Base-by-base conservation (phyloP, 1,140 invertebrate species). In the Adoxophyes honmai region DNA sequence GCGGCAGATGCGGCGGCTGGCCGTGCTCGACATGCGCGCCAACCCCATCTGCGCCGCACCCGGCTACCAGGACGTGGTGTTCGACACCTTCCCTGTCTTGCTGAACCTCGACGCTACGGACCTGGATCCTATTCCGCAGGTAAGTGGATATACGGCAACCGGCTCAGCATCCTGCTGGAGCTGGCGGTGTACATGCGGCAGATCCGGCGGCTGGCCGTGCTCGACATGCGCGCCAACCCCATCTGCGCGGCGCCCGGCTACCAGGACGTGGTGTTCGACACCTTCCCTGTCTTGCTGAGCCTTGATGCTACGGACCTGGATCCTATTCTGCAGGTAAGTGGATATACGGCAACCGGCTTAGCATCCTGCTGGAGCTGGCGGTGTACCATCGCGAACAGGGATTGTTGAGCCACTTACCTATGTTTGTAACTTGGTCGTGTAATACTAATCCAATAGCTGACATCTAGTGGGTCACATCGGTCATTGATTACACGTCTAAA, bases 151-250 rank as follows among this genome's bases (percentile, higher is more conserved):
- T n/a, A n/a, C 5, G 86, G 87, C 57, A 88, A 88, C 52, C 51
- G 70, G 1, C 57, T 87, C 0, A 61, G 65, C 33, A 54, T 68
- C 10, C 54, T 86, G 4, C 59, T 86, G 9, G 84, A 88, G 35
- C 62, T 88, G 21, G 81, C 81, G 1, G 69, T 86, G 8, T 88
- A 81, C 60, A 75, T 86, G 75, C 70, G 66, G 0, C 77, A 81
- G 37, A 34, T 86, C 60, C 71, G 78, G 0, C 60, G 81, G 0
- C 63, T 88, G 1, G 60, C 64, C 1, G 54, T 79, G 0, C 57
- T 88, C 0, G 84, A 88, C 52, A 66, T 87, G 4, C 74, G 82
- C 1, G 78, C 73, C 4, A 88, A 88, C 56, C 82, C 84, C 6
- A 60, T 87, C 9, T 85, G 86, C 62, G 60, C 68, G 3, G 56